Percentiles rank a stretch among this genome's conserved stretches.
These are phyloP conservation scores for Girardia tigrina DNA, from an alignment of 2,888 invertebrate species.

Conservation along the genomic window DNA sequence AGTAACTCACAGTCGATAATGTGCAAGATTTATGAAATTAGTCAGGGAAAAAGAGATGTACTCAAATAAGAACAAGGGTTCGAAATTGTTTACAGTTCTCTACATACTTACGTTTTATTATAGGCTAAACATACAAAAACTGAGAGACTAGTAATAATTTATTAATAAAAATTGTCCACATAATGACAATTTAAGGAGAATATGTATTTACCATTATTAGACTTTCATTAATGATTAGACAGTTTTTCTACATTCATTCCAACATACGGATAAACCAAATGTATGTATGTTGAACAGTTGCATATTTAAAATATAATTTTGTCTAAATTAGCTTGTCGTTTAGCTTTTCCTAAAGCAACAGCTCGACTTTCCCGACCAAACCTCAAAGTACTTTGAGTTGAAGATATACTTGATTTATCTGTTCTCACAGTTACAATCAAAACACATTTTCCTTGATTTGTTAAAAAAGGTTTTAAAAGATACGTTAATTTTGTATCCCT, in stretches of 20 bases:
- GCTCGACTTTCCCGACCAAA: constrained; percentile 31
- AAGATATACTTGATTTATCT: constrained; percentile 10
- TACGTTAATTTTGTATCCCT: constrained; percentile 34
- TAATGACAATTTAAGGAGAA: not conserved
- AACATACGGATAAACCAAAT: constrained; percentile 8
- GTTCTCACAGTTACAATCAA: constrained; percentile 33
- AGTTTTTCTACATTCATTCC: constrained; percentile 15
- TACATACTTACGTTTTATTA: no score
- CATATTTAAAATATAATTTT: not conserved
- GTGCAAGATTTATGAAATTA: no score
- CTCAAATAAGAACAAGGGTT: no score
- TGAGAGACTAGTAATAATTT: no score
- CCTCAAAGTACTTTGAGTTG: constrained; percentile 26
- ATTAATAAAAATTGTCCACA: no score
- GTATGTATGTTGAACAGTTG: not conserved
- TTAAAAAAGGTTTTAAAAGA: constrained; percentile 31
- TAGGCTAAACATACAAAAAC: no score
- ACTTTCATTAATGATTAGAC: not conserved
- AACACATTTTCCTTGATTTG: constrained; percentile 31
- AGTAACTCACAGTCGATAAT: no score
- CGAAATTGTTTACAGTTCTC: no score
- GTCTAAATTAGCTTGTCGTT: constrained; percentile 28
- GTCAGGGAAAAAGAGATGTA: no score
- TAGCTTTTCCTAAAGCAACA: constrained; percentile 31
- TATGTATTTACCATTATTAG: constrained; percentile 4